Conservation (phyloP, 2,888 invertebrate species). For the Ferrisia virgata region DNA sequence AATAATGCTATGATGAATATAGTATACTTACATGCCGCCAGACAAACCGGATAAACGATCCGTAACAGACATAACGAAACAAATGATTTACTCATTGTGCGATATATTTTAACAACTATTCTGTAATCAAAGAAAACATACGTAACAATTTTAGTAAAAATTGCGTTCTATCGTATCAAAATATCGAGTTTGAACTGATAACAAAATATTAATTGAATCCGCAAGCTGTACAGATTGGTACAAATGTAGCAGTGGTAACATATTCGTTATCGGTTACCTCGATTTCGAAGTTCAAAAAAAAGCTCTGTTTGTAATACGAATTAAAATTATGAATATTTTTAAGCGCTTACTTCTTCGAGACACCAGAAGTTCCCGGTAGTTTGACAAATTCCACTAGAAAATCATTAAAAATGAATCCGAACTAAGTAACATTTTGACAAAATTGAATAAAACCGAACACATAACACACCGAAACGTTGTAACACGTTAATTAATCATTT, state of each 20-base stretch:
- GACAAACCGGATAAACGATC: slow-evolving; percentile 34
- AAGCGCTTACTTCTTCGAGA: neutral
- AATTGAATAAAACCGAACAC: neutral
- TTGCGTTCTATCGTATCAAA: neutral
- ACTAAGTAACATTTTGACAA: neutral
- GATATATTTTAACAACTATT: neutral
- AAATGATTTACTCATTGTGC: slow-evolving; percentile 40
- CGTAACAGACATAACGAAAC: slow-evolving; percentile 41
- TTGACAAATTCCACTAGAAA: neutral
- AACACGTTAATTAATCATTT: neutral
- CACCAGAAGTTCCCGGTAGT: neutral
- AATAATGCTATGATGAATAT: neutral
- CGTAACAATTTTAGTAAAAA: neutral
- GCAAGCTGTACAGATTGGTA: no score
- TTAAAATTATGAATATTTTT: neutral
- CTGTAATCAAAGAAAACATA: neutral
- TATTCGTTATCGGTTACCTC: no score
- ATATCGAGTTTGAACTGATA: neutral
- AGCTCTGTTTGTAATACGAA: neutral
- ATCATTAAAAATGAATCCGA: neutral
- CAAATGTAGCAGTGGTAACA: neutral
- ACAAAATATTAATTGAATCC: neutral
- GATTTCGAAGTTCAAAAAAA: no score
- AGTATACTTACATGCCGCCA: slow-evolving; percentile 40
- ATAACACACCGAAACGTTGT: neutral